phyloP scores from a whole-genome alignment of 2,113 vertebrate genomes.

The Balaeniceps rex region DNA sequence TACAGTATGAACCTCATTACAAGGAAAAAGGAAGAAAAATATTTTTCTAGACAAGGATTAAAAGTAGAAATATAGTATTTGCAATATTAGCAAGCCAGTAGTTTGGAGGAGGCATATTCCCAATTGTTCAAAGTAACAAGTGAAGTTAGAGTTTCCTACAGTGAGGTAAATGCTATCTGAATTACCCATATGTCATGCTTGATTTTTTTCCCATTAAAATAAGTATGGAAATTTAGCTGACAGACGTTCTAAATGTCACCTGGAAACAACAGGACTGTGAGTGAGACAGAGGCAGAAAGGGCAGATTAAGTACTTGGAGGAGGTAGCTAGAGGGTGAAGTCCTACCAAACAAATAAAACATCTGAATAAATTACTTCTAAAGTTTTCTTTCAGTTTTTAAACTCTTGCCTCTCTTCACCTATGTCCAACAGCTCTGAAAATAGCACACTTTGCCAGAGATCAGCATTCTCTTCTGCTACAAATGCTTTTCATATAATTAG shows the following conservation, averaged over 20 bases:
- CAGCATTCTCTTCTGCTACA: not conserved
- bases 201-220: constrained; percentile 9
- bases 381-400: not conserved
- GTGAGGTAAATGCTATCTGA: constrained; percentile 29
- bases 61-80: not conserved
- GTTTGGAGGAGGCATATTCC: not conserved
- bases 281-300: not conserved
- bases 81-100: not conserved
- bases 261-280: not conserved
- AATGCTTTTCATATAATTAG: not conserved
- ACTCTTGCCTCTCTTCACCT: not conserved
- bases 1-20: not conserved
- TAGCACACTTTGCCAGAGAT: not conserved
- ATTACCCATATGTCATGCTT: not conserved
- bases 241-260: constrained; percentile 31
- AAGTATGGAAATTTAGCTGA: not conserved
- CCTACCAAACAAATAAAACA: not conserved
- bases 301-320: not conserved
- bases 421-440: not conserved
- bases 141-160: not conserved
- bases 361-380: not conserved
- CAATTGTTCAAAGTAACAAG: not conserved
- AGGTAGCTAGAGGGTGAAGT: not conserved
- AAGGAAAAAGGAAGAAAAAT: not conserved
- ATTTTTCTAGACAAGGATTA: not conserved